Base-by-base conservation (phyloP, 2,888 invertebrate genomes). In the Iselma pallidipennis region DNA sequence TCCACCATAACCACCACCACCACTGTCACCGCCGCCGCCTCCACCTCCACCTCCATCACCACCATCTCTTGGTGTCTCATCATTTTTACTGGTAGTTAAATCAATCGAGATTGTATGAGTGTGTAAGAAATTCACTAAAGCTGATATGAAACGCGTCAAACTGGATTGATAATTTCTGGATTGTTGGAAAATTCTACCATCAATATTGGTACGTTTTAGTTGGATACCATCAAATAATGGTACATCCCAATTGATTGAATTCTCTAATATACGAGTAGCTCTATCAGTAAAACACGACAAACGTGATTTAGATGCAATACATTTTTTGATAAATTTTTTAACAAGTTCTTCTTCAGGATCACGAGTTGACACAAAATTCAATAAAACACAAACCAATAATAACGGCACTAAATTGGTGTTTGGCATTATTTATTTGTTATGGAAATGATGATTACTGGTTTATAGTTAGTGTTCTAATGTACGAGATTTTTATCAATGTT, bases 41-140 rank as follows among this genome's bases (percentile, higher is more conserved):
- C 61, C 61, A n/a, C 67, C 65, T 42, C 59, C 64, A 14, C 61
- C 59, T 19, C 62, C 59, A 26, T 58, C 51, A 10, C 57, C 49
- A 14, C 60, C 61, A 28, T 33, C n/a, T 23, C 61, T 50, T 19
- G 59, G 58, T 21, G 51, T 52, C 16, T 48, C 51, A 7, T 52
- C 42, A 6, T 59, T 33, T 49, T 59, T 55, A 14, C 68, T 61
- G 45, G 75, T 71, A 7, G 72, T 79, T 70, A 89, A 83, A 73
- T 89, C 88, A 78, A 90, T 82, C 57, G 86, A 86, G 53, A 90
- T 80, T 33, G 87, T 85, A 79, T 90, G 89, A 2, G 89, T 86
- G 68, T 86, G 85, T 75, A 89, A 81, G 66, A 90, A 83, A 68
- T 86, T 86, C 75, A 86, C 85, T 67, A 88, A 82, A 71, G 87